phyloP scores from a whole-genome alignment of 2,797 vertebrate species.

The Fringilla coelebs region DNA sequence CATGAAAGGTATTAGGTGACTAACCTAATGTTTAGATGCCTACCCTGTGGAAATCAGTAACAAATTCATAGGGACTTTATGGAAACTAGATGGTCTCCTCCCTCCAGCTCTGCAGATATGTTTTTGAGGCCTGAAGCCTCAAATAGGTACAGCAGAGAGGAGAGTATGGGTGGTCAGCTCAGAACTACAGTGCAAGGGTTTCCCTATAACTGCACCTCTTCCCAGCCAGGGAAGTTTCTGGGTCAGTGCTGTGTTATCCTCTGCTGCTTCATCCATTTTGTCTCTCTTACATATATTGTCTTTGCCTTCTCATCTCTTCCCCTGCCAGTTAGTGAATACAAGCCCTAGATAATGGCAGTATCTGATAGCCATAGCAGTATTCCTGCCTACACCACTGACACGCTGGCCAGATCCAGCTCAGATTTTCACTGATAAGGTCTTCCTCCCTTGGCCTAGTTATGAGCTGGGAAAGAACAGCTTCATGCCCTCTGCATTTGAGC shows the following conservation, averaged over 20 bases:
- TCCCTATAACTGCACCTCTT: neutral
- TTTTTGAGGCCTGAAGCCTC: neutral
- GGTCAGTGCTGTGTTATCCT: neutral
- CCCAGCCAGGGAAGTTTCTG: neutral
- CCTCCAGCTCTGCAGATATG: neutral
- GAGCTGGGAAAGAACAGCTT: neutral
- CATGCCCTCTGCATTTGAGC: neutral
- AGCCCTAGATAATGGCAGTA: neutral
- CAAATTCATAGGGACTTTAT: neutral
- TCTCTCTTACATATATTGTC: neutral
- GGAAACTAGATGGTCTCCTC: neutral
- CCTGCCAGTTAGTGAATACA: neutral
- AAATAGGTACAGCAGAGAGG: neutral
- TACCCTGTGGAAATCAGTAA: neutral
- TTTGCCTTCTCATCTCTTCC: neutral
- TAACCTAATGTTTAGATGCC: neutral
- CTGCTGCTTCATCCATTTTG: neutral
- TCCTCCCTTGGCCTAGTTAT: neutral
- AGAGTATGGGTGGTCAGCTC: neutral
- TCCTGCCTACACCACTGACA: neutral
- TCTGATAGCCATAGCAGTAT: neutral
- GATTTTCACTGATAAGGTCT: neutral
- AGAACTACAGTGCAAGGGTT: neutral
- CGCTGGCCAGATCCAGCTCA: neutral
- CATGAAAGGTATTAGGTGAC: neutral